These are phyloP conservation scores for Takifugu rubripes DNA, from an alignment of 2,797 vertebrate species.

Conservation along the genomic window DNA sequence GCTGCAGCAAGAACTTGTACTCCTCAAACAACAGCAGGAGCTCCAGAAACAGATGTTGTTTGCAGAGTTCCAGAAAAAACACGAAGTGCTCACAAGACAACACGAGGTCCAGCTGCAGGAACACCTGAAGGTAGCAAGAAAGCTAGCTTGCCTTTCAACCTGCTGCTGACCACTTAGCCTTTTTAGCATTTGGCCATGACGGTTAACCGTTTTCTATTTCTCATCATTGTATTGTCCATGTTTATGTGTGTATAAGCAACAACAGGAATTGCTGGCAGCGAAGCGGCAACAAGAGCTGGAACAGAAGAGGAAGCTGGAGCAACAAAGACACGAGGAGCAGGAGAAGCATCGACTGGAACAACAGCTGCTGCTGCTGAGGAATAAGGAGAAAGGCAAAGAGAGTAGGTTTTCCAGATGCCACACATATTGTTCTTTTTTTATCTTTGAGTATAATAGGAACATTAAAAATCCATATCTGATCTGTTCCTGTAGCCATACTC, in stretches of 20 bases:
- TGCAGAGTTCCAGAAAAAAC: conserved; percentile 97
- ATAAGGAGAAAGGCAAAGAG: conserved; percentile 75
- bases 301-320: conserved; percentile 90
- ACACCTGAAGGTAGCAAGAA: conserved; percentile 85
- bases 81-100: conserved; percentile 90
- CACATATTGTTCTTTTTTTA: too few relatives aligned
- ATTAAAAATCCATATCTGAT: too few relatives aligned
- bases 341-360: conserved; percentile 92
- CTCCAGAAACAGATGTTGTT: conserved; percentile 95
- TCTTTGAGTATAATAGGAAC: too few relatives aligned
- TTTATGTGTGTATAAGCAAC: conserved; percentile 78
- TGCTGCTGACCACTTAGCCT: too few relatives aligned
- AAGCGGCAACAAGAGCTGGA: conserved; percentile 92
- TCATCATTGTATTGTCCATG: background rate
- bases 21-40: conserved; percentile 95
- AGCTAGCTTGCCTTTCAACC: background rate
- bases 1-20: conserved; percentile 89
- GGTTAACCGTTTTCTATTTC: background rate
- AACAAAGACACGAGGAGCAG: conserved; percentile 89
- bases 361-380: conserved; percentile 78
- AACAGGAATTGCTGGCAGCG: conserved; percentile 90
- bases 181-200: too few relatives aligned
- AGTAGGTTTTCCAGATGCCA: conserved; percentile 38
- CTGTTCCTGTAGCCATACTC: too few relatives aligned
- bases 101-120: conserved; percentile 95